Conservation (phyloP, 2,888 invertebrate genomes). For the Aromia moschata region DNA sequence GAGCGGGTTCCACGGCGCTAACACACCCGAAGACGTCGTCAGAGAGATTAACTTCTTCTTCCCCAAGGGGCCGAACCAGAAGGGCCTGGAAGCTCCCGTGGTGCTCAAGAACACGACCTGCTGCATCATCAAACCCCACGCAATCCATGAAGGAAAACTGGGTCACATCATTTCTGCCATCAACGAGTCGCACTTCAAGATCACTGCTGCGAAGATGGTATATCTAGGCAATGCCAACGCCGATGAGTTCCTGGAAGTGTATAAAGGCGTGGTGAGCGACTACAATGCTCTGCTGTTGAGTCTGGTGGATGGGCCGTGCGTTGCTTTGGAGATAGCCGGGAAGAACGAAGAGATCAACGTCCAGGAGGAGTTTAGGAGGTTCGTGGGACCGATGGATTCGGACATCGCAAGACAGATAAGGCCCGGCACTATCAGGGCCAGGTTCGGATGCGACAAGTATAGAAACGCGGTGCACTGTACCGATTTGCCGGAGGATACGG, state of each 20-base stretch:
- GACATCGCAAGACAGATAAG: conserved; percentile 86
- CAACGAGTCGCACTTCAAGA: conserved; percentile 73
- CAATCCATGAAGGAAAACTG: conserved; percentile 76
- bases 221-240: conserved; percentile 83
- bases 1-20: conserved; percentile 77
- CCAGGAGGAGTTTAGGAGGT: conserved; percentile 79
- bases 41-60: conserved; percentile 70
- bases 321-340: conserved; percentile 85
- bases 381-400: conserved; percentile 92
- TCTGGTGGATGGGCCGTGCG: conserved; percentile 83
- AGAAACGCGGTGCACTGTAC: conserved; percentile 94
- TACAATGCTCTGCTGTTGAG: conserved; percentile 84
- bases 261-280: conserved; percentile 86
- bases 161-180: conserved; percentile 80
- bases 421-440: conserved; percentile 84
- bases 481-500: conserved; percentile 87
- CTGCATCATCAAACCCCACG: conserved; percentile 91
- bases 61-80: conserved; percentile 54
- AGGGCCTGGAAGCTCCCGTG: conserved; percentile 63
- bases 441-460: conserved; percentile 82
- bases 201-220: conserved; percentile 84
- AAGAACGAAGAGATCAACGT: conserved; percentile 67
- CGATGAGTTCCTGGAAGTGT: conserved; percentile 92
- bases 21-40: conserved; percentile 68
- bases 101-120: conserved; percentile 76